phyloP scores from a whole-genome alignment of 2,797 vertebrate species.

The Diplodus puntazzo region DNA sequence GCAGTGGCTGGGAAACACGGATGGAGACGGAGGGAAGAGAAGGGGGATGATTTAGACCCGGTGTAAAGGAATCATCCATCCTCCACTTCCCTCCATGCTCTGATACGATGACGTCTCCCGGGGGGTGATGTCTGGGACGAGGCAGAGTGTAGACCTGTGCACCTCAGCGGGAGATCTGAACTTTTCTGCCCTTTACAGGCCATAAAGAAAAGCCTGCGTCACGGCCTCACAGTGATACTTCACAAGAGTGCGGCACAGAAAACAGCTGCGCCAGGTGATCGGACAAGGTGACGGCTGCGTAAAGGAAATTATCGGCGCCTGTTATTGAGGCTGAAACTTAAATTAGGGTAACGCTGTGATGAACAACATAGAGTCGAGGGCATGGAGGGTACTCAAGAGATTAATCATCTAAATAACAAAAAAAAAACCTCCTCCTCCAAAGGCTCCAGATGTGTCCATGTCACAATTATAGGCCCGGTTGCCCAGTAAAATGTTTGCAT shows the following conservation, averaged over 20 bases:
- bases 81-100: slow-evolving; percentile 66
- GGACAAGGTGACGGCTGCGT: not conserved
- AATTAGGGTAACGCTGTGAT: slow-evolving; percentile 28
- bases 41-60: slow-evolving; percentile 70
- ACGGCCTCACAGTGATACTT: slow-evolving; percentile 9
- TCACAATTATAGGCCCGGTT: not conserved
- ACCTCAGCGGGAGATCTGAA: slow-evolving; percentile 48
- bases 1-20: slow-evolving; percentile 41
- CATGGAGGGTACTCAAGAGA: slow-evolving; percentile 5
- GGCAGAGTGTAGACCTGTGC: slow-evolving; percentile 23
- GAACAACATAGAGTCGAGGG: slow-evolving; percentile 18
- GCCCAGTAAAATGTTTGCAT: too few species aligned
- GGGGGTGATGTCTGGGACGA: slow-evolving; percentile 49
- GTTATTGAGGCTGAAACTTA: slow-evolving; percentile 14
- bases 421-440: not conserved
- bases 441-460: slow-evolving; percentile 1
- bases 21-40: slow-evolving; percentile 21
- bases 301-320: slow-evolving; percentile 5
- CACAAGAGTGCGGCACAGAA: slow-evolving; percentile 11
- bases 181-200: slow-evolving; percentile 35
- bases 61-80: slow-evolving; percentile 67
- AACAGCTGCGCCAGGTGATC: slow-evolving; percentile 29
- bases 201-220: slow-evolving; percentile 48
- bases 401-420: slow-evolving; percentile 20
- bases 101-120: slow-evolving; percentile 56